Conservation (phyloP, 2,113 vertebrate species). For the Corythornis vintsioides region DNA sequence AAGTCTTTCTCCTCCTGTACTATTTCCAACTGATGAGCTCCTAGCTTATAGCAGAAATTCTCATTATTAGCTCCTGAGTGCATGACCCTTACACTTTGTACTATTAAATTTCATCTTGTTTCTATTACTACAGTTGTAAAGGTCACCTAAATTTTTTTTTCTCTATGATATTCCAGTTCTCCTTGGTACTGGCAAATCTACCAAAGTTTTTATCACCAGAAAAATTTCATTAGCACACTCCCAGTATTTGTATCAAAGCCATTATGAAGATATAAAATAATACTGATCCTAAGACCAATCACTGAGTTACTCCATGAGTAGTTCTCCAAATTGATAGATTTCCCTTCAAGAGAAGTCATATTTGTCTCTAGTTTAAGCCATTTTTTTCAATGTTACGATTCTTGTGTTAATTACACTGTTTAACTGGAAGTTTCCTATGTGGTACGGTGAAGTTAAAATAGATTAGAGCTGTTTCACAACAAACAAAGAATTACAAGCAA, state of each 20-base stretch:
- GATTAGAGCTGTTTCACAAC: background rate
- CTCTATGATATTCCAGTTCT: slow-evolving; percentile 42
- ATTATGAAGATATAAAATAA: background rate
- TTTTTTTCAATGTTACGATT: background rate
- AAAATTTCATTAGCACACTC: slow-evolving; percentile 26
- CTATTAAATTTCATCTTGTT: slow-evolving; percentile 64
- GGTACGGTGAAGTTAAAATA: background rate
- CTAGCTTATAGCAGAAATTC: slow-evolving; percentile 62
- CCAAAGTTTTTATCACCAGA: slow-evolving; percentile 37
- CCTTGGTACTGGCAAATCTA: background rate
- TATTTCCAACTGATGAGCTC: slow-evolving; percentile 64
- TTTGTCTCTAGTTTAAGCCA: background rate
- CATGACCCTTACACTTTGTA: slow-evolving; percentile 66
- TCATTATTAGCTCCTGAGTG: slow-evolving; percentile 55
- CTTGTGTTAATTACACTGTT: background rate
- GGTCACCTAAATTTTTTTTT: slow-evolving; percentile 55
- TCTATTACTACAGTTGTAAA: slow-evolving; percentile 49
- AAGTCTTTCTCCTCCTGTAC: slow-evolving; percentile 55
- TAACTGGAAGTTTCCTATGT: background rate
- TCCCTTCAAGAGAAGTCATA: background rate
- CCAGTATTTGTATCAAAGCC: background rate
- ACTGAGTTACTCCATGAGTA: background rate
- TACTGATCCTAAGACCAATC: background rate
- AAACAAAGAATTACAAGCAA: background rate
- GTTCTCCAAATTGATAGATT: background rate